Conservation (phyloP, 1,140 invertebrate species). For the Bradynema listronoti region DNA sequence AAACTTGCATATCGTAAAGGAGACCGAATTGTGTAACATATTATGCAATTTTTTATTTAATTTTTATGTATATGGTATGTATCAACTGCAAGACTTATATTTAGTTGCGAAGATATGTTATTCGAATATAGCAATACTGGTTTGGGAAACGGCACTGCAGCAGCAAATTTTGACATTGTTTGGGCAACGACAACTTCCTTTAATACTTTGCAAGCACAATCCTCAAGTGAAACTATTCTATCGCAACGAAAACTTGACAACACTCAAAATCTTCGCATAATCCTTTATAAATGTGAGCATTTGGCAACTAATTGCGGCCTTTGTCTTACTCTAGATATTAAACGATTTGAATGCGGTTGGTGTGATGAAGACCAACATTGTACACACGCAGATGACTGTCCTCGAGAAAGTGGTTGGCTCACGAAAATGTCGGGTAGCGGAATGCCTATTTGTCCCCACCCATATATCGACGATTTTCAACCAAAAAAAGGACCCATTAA, state of each 20-base stretch:
- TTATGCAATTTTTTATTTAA: no score
- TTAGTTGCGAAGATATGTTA: conserved; percentile 52
- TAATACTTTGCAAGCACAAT: conserved; percentile 1
- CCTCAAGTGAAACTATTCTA: not conserved
- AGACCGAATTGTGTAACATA: conserved; percentile 43
- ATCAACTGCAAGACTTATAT: no score
- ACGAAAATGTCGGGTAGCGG: conserved; percentile 26
- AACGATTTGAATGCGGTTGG: conserved; percentile 54
- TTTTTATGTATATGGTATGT: no score
- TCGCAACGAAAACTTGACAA: conserved; percentile 25
- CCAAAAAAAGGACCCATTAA: conserved; percentile 87
- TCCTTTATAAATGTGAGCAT: conserved; percentile 55
- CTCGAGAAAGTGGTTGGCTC: conserved; percentile 8
- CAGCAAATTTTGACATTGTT: conserved; percentile 44
- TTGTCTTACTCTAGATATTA: conserved; percentile 46
- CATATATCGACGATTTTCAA: conserved; percentile 65
- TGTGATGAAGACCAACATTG: conserved; percentile 37
- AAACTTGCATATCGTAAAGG: conserved; percentile 36
- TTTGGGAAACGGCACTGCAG: conserved; percentile 47
- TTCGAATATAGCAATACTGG: conserved; percentile 47
- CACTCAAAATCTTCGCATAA: conserved; percentile 13
- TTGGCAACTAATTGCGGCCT: conserved; percentile 50
- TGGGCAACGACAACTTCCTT: conserved; percentile 34
- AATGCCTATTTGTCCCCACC: conserved; percentile 47
- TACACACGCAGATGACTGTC: conserved; percentile 24